Conservation (phyloP, 2,797 vertebrate species). For the Sebastolobus alascanus region DNA sequence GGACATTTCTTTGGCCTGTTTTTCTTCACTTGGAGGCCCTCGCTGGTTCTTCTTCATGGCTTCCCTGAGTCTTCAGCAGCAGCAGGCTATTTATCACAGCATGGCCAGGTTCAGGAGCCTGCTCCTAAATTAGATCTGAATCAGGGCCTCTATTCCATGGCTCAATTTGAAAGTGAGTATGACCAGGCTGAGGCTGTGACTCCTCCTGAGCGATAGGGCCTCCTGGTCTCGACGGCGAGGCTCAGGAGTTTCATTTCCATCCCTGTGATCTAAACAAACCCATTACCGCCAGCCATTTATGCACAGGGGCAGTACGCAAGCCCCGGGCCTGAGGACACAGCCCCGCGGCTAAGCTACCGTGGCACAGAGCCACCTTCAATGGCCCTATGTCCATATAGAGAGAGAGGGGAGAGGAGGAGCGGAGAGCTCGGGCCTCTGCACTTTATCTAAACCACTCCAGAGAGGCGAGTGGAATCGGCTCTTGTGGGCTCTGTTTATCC, state of each 20-base stretch:
- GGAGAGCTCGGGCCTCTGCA: conserved; percentile 66
- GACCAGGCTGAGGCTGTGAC: conserved; percentile 66
- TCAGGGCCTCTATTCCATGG: conserved; percentile 71
- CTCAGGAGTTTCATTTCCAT: conserved; percentile 88
- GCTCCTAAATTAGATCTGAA: conserved; percentile 82
- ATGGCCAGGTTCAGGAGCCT: conserved; percentile 63
- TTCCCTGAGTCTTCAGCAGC: conserved; percentile 51
- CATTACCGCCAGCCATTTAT: conserved; percentile 81
- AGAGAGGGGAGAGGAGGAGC: conserved; percentile 56
- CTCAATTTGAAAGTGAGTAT: conserved; percentile 71
- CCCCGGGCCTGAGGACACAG: conserved; percentile 75
- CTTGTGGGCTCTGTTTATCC: conserved; percentile 86
- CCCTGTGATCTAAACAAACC: conserved; percentile 90
- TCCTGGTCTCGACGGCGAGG: conserved; percentile 73
- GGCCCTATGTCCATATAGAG: conserved; percentile 73
- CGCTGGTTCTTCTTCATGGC: conserved; percentile 44
- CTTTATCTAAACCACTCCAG: conserved; percentile 87
- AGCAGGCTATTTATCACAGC: conserved; percentile 68
- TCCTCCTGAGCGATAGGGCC: conserved; percentile 78
- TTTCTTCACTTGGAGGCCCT: conserved; percentile 26
- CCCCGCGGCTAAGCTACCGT: conserved; percentile 83
- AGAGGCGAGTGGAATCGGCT: conserved; percentile 85
- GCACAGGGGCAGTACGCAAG: conserved; percentile 75
- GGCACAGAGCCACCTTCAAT: conserved; percentile 82
- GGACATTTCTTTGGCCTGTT: conserved; percentile 43